Percentiles rank a stretch among this genome's conserved stretches.
Evolutionary conservation across 1,140 invertebrate genomes (phyloP).

Genomic region (Cyclargus thomasi): DNA sequence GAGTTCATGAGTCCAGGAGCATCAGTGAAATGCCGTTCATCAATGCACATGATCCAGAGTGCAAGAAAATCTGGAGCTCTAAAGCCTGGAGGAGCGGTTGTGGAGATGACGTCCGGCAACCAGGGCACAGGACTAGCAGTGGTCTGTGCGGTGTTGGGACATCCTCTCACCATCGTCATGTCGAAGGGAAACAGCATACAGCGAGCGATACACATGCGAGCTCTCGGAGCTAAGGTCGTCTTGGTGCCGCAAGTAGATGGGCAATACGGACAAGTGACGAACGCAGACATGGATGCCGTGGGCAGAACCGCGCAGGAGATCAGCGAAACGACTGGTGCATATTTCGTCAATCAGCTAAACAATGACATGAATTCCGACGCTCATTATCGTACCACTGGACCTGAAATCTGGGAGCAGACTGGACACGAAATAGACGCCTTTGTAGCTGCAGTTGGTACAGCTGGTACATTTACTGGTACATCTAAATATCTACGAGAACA

Average conservation of each 20-base stretch:
- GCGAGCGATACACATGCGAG: constrained; percentile 62
- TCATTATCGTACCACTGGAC: constrained; percentile 56
- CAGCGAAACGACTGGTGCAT: constrained; percentile 49
- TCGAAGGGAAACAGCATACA: constrained; percentile 62
- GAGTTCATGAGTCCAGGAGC: constrained; percentile 67
- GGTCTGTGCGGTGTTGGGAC: too few species aligned
- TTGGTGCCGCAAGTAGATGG: constrained; percentile 64
- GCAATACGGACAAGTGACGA: constrained; percentile 61
- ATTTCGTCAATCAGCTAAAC: constrained; percentile 59
- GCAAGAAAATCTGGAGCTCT: constrained; percentile 44
- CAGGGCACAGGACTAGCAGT: too few species aligned
- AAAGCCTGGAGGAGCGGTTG: constrained; percentile 46
- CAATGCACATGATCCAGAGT: constrained; percentile 51
- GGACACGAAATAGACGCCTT: constrained; percentile 58
- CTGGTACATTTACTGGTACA: constrained; percentile 57
- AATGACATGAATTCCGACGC: constrained; percentile 47
- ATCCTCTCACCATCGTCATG: too few species aligned
- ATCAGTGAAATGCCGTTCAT: constrained; percentile 61
- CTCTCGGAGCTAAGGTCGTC: constrained; percentile 58
- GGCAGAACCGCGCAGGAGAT: constrained; percentile 49
- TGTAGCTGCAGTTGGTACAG: constrained; percentile 57
- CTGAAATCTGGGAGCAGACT: constrained; percentile 64
- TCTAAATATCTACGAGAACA: constrained; percentile 58
- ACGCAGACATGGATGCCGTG: constrained; percentile 52
- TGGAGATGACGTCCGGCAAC: too few species aligned